phyloP scores from a whole-genome alignment of 2,888 invertebrate species.

The Scaeva pyrastri region DNA sequence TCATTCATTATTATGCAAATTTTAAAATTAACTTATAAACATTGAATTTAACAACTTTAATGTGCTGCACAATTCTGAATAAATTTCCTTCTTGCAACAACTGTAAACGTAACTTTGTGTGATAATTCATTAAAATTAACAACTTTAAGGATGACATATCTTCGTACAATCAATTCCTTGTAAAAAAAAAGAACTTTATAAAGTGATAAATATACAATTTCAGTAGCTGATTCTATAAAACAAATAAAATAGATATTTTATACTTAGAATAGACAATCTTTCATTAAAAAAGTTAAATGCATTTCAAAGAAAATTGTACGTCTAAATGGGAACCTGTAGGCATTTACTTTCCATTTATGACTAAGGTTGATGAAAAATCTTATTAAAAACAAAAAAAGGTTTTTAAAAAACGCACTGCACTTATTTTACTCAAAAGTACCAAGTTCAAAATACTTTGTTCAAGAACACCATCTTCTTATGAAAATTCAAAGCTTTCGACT shows the following conservation, averaged over 20 bases:
- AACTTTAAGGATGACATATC: not conserved
- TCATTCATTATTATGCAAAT: not conserved
- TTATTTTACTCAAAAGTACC: too few relatives aligned
- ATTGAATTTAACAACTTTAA: not conserved
- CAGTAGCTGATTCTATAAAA: not conserved
- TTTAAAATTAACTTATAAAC: not conserved
- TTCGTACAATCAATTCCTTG: not conserved
- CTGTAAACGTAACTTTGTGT: too few relatives aligned
- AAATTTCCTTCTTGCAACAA: not conserved
- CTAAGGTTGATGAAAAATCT: too few relatives aligned
- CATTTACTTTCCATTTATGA: too few relatives aligned
- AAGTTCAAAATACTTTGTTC: too few relatives aligned
- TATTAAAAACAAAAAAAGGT: too few relatives aligned
- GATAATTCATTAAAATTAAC: not conserved
- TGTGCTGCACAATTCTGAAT: not conserved
- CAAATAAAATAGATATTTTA: not conserved
- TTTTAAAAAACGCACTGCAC: too few relatives aligned
- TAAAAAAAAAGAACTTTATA: not conserved
- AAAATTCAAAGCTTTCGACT: too few relatives aligned
- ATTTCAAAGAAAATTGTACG: too few relatives aligned
- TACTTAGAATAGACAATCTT: not conserved
- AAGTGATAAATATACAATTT: not conserved
- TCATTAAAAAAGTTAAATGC: too few relatives aligned
- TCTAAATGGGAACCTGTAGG: too few relatives aligned
- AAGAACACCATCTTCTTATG: too few relatives aligned